Evolutionary conservation across 2,888 invertebrate genomes (phyloP).

Genomic region (Stenchaetothrips biformis): DNA sequence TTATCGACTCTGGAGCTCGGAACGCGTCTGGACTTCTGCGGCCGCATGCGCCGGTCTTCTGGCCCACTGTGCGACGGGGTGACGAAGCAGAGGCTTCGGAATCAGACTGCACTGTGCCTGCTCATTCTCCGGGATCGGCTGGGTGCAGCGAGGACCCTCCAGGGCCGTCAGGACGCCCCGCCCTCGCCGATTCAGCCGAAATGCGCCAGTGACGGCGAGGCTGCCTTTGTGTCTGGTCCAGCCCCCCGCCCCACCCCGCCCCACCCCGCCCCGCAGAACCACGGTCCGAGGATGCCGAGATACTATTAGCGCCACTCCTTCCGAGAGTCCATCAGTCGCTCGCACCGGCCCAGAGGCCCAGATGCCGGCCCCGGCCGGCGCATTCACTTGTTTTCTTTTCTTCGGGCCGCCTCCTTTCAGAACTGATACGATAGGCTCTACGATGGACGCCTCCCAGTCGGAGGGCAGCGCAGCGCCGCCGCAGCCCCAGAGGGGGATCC

Average conservation of each 20-base stretch:
- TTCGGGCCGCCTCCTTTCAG: conserved; percentile 12
- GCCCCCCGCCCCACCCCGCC: neutral
- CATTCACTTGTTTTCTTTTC: conserved; percentile 11
- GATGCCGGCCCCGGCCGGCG: neutral
- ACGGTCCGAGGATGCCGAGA: neutral
- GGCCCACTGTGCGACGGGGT: no score
- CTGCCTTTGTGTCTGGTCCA: conserved; percentile 17
- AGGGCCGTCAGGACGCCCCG: no score
- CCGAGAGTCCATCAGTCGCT: conserved; percentile 14
- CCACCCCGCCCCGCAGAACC: neutral
- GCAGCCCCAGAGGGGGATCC: no score
- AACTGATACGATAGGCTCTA: neutral
- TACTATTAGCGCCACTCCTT: conserved; percentile 24
- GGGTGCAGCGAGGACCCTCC: no score
- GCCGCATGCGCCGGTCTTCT: no score
- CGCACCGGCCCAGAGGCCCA: neutral
- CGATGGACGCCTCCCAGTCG: neutral
- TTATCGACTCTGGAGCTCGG: no score
- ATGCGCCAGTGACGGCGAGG: neutral
- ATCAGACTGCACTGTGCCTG: no score
- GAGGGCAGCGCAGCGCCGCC: neutral
- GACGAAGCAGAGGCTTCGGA: no score
- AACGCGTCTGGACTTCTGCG: no score
- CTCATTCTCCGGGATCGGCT: no score
- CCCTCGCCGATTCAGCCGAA: no score